Conservation (phyloP, 2,888 invertebrate species). For the Morpho helenor region DNA sequence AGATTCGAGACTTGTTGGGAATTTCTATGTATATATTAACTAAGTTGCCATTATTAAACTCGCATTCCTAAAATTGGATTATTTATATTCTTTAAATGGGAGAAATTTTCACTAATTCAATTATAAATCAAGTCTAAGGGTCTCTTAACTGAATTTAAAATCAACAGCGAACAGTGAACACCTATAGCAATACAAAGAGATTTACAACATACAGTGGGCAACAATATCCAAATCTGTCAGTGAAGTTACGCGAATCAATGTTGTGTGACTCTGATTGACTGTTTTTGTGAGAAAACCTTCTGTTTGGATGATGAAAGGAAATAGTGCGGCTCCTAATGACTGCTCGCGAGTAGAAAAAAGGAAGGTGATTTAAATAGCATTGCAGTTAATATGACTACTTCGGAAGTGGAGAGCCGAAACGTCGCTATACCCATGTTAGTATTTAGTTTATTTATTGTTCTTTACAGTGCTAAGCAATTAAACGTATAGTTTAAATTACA, state of each 20-base stretch:
- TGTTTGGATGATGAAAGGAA: conserved; percentile 71
- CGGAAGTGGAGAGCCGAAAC: conserved; percentile 71
- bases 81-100: no score
- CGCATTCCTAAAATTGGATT: no score
- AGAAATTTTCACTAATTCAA: no score
- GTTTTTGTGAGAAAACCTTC: conserved; percentile 55
- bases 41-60: no score
- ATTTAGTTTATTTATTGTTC: conserved; percentile 28
- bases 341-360: conserved; percentile 46
- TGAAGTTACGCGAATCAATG: conserved; percentile 40
- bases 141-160: no score
- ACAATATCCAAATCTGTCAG: conserved; percentile 29
- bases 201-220: conserved; percentile 3
- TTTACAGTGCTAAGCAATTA: conserved; percentile 11
- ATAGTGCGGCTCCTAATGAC: conserved; percentile 53
- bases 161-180: no score
- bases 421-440: conserved; percentile 73
- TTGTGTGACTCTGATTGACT: conserved; percentile 33
- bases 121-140: no score
- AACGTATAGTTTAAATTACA: conserved; percentile 15
- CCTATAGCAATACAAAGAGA: no score
- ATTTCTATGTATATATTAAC: no score
- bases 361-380: conserved; percentile 45
- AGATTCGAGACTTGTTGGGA: no score
- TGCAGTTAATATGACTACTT: conserved; percentile 60